phyloP scores from a whole-genome alignment of 1,140 invertebrate species.

The Tribolium madens region DNA sequence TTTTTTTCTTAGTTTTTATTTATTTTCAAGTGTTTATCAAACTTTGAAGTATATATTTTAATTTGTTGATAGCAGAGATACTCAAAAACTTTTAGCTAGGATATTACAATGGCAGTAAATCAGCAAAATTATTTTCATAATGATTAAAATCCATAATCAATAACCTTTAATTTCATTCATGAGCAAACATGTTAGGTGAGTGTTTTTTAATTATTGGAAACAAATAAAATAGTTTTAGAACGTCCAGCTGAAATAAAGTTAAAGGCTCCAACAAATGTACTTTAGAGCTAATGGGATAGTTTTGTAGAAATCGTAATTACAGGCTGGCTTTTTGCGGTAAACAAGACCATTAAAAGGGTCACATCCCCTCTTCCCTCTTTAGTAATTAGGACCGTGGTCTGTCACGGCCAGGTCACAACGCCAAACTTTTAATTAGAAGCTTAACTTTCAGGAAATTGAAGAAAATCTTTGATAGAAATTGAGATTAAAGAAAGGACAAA shows the following conservation, averaged over 20 bases:
- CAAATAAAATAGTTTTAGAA: conserved; percentile 2
- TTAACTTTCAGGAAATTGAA: neutral
- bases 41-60: no score
- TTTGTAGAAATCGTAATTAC: conserved; percentile 22
- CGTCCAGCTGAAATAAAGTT: neutral
- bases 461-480: conserved; percentile 1
- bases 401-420: conserved; percentile 4
- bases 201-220: neutral
- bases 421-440: conserved; percentile 11
- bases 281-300: conserved; percentile 23
- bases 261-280: conserved; percentile 2
- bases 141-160: no score
- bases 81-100: no score
- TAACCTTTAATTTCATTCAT: no score
- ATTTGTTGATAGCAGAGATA: no score
- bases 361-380: neutral
- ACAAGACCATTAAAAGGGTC: conserved; percentile 23
- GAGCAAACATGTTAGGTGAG: neutral
- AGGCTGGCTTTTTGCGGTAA: conserved; percentile 15
- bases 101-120: no score
- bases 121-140: no score
- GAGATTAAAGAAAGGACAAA: conserved; percentile 7
- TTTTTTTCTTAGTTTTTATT: no score
- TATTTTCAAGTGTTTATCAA: no score
- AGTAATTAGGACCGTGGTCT: conserved; percentile 3